Evolutionary conservation across 2,888 invertebrate genomes (phyloP).

Genomic region (Mayetiola destructor): DNA sequence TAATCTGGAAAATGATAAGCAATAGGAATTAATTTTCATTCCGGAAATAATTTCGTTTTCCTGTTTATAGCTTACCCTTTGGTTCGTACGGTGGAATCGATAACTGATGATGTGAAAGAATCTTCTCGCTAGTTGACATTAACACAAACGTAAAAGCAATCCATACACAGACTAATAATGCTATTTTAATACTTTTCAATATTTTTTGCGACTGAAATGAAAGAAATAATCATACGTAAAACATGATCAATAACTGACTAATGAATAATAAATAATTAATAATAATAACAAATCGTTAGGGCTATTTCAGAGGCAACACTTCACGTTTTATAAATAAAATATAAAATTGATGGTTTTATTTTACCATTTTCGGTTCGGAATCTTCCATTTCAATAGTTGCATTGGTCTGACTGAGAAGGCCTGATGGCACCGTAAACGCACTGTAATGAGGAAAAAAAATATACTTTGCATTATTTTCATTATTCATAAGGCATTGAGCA

Average conservation of each 20-base stretch:
- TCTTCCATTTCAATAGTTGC: neutral
- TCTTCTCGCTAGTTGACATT: slow-evolving; percentile 52
- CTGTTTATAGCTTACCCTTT: slow-evolving; percentile 31
- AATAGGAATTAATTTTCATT: slow-evolving; percentile 21
- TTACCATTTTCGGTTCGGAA: neutral
- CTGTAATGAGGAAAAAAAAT: neutral
- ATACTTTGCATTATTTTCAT: too few relatives aligned
- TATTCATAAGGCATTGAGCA: too few relatives aligned
- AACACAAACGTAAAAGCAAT: slow-evolving; percentile 50
- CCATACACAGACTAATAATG: slow-evolving; percentile 47
- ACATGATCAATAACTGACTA: too few relatives aligned
- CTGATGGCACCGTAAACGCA: neutral
- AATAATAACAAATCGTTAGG: too few relatives aligned
- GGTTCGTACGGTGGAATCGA: slow-evolving; percentile 41
- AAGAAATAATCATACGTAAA: neutral
- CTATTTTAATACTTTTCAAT: slow-evolving; percentile 36
- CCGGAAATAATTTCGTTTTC: neutral
- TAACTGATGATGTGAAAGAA: slow-evolving; percentile 45
- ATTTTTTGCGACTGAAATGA: slow-evolving; percentile 25
- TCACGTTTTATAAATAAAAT: too few relatives aligned
- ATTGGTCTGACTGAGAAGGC: neutral
- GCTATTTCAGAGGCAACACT: too few relatives aligned
- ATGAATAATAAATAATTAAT: too few relatives aligned
- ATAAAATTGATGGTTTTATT: too few relatives aligned
- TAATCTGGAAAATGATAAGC: slow-evolving; percentile 21